Conservation (phyloP, 1,140 invertebrate species). For the Lineus longissimus region DNA sequence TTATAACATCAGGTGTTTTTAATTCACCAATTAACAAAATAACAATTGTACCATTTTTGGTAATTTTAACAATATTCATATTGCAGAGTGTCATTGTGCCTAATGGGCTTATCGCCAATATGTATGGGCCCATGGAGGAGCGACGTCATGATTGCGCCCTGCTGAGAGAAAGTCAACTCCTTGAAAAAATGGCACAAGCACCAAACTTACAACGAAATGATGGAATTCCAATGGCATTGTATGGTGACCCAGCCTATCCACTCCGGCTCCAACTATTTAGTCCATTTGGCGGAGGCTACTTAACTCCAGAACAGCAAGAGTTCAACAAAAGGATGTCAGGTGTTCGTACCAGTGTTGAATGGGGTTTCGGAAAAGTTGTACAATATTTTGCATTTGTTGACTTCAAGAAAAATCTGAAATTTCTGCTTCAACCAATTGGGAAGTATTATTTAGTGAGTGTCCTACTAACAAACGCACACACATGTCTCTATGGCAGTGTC, state of each 20-base stretch:
- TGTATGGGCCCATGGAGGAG: constrained; percentile 1
- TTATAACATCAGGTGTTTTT: too few relatives aligned
- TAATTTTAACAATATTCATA: too few relatives aligned
- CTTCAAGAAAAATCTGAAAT: neutral
- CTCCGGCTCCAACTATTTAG: neutral
- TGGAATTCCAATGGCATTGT: neutral
- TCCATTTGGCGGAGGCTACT: neutral
- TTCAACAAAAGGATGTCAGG: constrained; percentile 1
- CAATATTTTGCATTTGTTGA: neutral
- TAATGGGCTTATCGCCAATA: neutral
- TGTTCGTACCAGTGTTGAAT: neutral
- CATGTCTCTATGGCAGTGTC: neutral
- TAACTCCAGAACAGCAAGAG: neutral
- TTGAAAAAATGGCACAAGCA: too few relatives aligned
- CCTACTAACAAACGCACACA: neutral
- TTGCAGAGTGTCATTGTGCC: neutral
- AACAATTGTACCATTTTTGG: too few relatives aligned
- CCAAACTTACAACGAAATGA: neutral
- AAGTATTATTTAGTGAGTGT: too few relatives aligned
- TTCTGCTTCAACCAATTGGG: too few relatives aligned
- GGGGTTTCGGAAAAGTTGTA: neutral
- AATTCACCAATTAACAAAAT: too few relatives aligned
- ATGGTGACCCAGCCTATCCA: neutral
- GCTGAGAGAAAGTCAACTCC: neutral
- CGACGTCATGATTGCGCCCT: neutral